phyloP scores from a whole-genome alignment of 2,888 invertebrate species.

The Dascillus cervinus region DNA sequence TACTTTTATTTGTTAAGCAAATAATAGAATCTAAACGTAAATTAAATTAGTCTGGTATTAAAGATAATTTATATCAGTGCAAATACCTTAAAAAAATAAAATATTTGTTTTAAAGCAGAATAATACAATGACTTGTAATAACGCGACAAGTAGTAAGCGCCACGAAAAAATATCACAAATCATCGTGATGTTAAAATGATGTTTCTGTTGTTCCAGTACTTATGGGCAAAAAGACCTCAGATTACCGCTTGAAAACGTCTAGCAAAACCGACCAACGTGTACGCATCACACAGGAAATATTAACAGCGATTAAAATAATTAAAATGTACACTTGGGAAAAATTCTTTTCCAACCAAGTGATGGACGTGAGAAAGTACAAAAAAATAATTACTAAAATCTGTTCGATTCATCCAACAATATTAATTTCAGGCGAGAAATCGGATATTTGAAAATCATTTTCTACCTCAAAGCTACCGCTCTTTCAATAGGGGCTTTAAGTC shows the following conservation, averaged over 20 bases:
- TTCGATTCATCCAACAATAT: slow-evolving; percentile 5
- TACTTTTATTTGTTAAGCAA: no score
- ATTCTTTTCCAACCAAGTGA: slow-evolving; percentile 67
- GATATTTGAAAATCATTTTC: slow-evolving; percentile 40
- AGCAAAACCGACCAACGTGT: slow-evolving; percentile 81
- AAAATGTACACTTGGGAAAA: slow-evolving; percentile 89
- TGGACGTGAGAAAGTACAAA: slow-evolving; percentile 59
- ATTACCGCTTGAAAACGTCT: slow-evolving; percentile 66
- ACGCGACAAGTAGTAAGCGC: no score
- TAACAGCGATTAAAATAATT: slow-evolving; percentile 76
- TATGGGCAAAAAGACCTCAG: slow-evolving; percentile 46
- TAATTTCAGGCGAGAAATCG: slow-evolving; percentile 56
- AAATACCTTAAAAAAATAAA: no score
- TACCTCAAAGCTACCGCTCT: slow-evolving; percentile 29
- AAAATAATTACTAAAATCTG: neutral
- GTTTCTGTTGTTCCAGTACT: slow-evolving; percentile 7
- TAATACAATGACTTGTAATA: no score
- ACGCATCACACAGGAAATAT: slow-evolving; percentile 81
- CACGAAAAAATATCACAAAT: no score
- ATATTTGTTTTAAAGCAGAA: no score
- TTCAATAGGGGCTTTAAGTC: slow-evolving; percentile 28
- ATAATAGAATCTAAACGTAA: no score
- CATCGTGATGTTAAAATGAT: no score
- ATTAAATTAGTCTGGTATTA: no score
- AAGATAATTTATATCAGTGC: no score